A percentile compares a stretch with the other conserved stretches of the same genome.
Evolutionary conservation across 2,797 vertebrate species (phyloP).

Genomic region (Austrolebias charrua): DNA sequence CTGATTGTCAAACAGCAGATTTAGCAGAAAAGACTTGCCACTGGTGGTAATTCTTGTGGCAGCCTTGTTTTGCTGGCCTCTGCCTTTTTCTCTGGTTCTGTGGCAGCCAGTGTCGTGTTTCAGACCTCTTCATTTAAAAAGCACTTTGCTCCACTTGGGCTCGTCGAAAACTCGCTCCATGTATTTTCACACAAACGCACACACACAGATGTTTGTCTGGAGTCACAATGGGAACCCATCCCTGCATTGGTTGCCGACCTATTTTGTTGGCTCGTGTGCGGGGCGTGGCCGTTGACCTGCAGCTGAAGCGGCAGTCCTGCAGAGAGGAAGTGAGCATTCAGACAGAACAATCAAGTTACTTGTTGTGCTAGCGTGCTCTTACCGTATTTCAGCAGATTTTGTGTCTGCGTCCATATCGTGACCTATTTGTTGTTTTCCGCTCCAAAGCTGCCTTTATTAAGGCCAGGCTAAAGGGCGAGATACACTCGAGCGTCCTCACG

Average conservation of each 20-base stretch:
- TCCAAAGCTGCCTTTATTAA: conserved; percentile 46
- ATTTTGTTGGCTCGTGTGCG: conserved; percentile 19
- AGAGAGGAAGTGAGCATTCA: conserved; percentile 3
- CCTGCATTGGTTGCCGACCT: conserved; percentile 36
- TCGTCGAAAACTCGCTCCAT: conserved; percentile 11
- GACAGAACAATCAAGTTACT: conserved; percentile 16
- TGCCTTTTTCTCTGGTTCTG: conserved; percentile 4
- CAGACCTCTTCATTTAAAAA: conserved; percentile 23
- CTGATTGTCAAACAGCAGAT: conserved; percentile 38
- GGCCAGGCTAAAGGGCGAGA: too few species aligned
- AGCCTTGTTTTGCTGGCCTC: conserved; percentile 26
- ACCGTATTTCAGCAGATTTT: background rate
- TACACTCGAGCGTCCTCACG: too few species aligned
- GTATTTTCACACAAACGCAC: conserved; percentile 11
- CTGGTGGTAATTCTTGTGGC: conserved; percentile 23
- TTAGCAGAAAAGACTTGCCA: conserved; percentile 14
- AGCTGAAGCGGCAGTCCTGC: conserved; percentile 21
- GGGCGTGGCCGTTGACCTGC: conserved; percentile 17
- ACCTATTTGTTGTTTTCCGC: conserved; percentile 45
- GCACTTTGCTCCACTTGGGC: background rate
- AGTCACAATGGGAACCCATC: background rate
- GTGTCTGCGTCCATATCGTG: conserved; percentile 15
- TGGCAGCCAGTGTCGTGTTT: conserved; percentile 20
- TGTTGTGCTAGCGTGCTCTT: background rate
- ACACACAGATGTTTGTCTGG: background rate